A percentile compares a stretch with the other conserved stretches of the same genome.
These are phyloP conservation scores for Perizoma affinitatum DNA, from an alignment of 2,888 invertebrate genomes.

Conservation along the genomic window DNA sequence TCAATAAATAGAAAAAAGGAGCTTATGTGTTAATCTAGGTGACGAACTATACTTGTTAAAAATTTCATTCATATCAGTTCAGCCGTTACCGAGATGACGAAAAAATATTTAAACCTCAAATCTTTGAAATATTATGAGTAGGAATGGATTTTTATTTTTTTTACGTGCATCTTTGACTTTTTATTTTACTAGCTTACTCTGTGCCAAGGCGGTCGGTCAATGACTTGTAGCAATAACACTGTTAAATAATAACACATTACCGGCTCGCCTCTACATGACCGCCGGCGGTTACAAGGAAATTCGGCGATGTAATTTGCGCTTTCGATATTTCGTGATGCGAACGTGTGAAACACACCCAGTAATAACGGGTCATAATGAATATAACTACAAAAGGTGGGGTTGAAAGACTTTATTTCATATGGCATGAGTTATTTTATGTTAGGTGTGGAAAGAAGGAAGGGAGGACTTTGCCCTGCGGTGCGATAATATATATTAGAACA, in stretches of 20 bases:
- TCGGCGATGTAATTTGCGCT: slow-evolving; percentile 38
- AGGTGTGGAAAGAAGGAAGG: too few relatives aligned
- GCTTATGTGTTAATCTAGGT: too few relatives aligned
- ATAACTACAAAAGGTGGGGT: too few relatives aligned
- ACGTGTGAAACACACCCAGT: slow-evolving; percentile 37
- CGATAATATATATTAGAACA: too few relatives aligned
- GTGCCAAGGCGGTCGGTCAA: slow-evolving; percentile 29
- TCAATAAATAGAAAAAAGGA: too few relatives aligned
- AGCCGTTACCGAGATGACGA: neutral
- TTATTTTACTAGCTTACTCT: neutral
- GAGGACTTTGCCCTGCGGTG: too few relatives aligned
- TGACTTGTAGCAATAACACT: slow-evolving; percentile 43
- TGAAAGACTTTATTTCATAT: too few relatives aligned
- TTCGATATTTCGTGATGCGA: slow-evolving; percentile 28
- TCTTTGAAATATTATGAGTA: neutral
- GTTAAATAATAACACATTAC: slow-evolving; percentile 56
- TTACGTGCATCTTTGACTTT: neutral
- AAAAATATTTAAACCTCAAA: neutral
- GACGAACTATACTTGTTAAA: too few relatives aligned
- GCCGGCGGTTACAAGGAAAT: slow-evolving; percentile 44
- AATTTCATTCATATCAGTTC: too few relatives aligned
- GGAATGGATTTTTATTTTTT: neutral
- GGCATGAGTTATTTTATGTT: too few relatives aligned
- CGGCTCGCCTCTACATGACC: slow-evolving; percentile 39
- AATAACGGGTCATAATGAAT: slow-evolving; percentile 21